Base-by-base conservation (phyloP, 2,113 vertebrate species). In the Origma solitaria region DNA sequence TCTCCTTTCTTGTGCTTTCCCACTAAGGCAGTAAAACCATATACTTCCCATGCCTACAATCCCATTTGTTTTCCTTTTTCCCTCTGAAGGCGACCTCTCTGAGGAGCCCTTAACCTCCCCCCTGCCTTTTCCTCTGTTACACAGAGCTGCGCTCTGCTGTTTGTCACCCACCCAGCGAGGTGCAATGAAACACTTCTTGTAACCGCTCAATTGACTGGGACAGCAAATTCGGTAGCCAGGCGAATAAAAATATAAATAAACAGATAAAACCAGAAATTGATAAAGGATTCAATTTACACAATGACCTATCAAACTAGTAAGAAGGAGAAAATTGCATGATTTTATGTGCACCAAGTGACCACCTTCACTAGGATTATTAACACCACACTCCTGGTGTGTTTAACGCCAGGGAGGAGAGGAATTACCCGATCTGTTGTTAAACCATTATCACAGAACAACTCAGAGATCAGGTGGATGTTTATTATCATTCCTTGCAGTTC, bases 1-100 rank as follows among this genome's bases (percentile, higher is more conserved):
- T 87, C 83, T 25, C 94, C 84, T 96, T 92, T 92, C 95, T 96
- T 95, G 94, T 96, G 30, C 92, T 91, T 82, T 93, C 90, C 91
- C 88, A 90, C 83, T 68, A 88, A 82, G 88, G 96, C 95, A 95
- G 95, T 96, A 96, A 97, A 97, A 35, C 94, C 91, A 96, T 96
- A 96, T 96, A 97, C 90, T 92, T 47, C 77, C 61, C 92, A 35
- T 90, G 84, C 88, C 95, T 51, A 28, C 71, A 87, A 53, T 79
- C 78, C 68, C 85, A 92, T 96, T 90, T 95, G 72, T 92, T 91
- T 94, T 85, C 76, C 44, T 60, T 85, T 88, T 94, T 70, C 62
- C 88, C 85, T 81, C 91, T 93, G 88, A 90, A 90, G 88, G 92
- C 8, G 47, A 68, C 92, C 94, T 91, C 82, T 97, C 49, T 31